Conservation (phyloP, 2,113 vertebrate species). For the Collichthys lucidus region DNA sequence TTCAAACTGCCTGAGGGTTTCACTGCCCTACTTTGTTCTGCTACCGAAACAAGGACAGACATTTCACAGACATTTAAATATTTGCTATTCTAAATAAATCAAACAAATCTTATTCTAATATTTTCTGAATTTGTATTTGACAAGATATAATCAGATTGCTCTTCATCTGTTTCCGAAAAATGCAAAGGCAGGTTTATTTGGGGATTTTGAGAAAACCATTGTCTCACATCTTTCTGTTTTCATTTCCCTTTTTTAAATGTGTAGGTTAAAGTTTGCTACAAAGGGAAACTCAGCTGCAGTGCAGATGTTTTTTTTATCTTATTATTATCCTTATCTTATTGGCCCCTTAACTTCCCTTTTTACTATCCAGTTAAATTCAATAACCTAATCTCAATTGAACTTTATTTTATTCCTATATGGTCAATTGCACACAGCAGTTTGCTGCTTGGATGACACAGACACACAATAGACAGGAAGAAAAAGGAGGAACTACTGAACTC, state of each 20-base stretch:
- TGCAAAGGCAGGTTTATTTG: neutral
- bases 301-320: neutral
- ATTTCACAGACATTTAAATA: neutral
- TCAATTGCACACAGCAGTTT: neutral
- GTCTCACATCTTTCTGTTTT: neutral
- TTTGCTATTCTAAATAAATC: neutral
- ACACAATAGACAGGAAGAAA: neutral
- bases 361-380: neutral
- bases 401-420: neutral
- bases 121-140: neutral
- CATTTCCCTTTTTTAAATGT: slow-evolving; percentile 41
- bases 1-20: neutral
- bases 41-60: slow-evolving; percentile 7
- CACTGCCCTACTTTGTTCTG: neutral
- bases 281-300: slow-evolving; percentile 28
- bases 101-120: neutral
- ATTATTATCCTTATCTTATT: neutral
- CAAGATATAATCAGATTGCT: neutral
- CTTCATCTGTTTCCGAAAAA: neutral
- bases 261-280: neutral
- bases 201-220: neutral
- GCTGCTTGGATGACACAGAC: neutral
- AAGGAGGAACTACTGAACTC: neutral
- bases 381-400: neutral
- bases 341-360: slow-evolving; percentile 2